Percentiles rank a stretch among this genome's conserved stretches.
phyloP scores from a whole-genome alignment of 2,888 invertebrate species.

The Drosophila paramelanica region DNA sequence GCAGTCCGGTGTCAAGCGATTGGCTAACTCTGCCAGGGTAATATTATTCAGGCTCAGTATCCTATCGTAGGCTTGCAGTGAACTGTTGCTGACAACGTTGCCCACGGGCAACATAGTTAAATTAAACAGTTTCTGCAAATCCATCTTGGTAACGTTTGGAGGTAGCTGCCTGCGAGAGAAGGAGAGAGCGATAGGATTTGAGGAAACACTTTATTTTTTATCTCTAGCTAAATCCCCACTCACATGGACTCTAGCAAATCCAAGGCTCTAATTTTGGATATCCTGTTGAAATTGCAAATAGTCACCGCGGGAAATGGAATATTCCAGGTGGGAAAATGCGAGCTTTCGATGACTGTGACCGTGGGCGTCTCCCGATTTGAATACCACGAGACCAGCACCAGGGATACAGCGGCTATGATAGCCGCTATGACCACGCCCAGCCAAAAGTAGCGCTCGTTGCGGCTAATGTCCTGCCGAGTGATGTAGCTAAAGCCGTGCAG shows the following conservation, averaged over 20 bases:
- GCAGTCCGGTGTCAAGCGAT: conserved; percentile 86
- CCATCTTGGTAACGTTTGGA: conserved; percentile 76
- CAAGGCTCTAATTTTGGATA: conserved; percentile 85
- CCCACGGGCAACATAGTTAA: conserved; percentile 74
- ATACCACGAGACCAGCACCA: conserved; percentile 87
- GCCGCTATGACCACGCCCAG: conserved; percentile 86
- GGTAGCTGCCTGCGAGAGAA: conserved; percentile 68
- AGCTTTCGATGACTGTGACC: conserved; percentile 87
- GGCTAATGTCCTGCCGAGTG: conserved; percentile 87
- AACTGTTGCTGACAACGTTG: conserved; percentile 56
- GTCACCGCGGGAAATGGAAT: conserved; percentile 87
- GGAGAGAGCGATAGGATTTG: not conserved
- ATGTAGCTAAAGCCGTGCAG: conserved; percentile 90
- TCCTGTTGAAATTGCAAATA: conserved; percentile 86
- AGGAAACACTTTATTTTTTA: not conserved
- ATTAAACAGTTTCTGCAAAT: conserved; percentile 78
- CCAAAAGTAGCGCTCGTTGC: conserved; percentile 87
- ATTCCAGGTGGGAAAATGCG: conserved; percentile 87
- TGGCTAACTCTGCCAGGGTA: conserved; percentile 63
- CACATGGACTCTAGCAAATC: conserved; percentile 85
- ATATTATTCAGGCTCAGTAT: conserved; percentile 80
- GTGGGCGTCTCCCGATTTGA: conserved; percentile 88
- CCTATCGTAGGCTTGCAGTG: conserved; percentile 62
- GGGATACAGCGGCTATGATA: conserved; percentile 86
- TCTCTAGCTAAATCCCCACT: conserved; percentile 52